Conservation (phyloP, 1,140 invertebrate species). For the Reticulitermes speratus region DNA sequence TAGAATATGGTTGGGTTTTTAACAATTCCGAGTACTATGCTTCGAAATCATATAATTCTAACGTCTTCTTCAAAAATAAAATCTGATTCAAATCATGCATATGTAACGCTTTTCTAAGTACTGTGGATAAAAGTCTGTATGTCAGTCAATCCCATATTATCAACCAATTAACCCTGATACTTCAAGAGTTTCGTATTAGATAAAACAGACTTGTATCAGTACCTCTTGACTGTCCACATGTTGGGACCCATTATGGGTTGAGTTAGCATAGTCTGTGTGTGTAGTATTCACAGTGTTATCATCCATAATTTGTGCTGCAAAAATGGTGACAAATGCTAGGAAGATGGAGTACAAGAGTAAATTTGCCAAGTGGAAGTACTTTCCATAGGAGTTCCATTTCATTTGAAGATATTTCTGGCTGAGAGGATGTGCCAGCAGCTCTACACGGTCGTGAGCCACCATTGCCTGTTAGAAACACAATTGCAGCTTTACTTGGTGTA, state of each 20-base stretch:
- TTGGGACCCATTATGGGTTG: not conserved
- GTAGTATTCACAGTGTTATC: not conserved
- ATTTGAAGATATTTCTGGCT: constrained; percentile 83
- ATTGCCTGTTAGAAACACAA: constrained; percentile 60
- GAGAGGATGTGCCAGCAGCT: constrained; percentile 75
- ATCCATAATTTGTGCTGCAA: constrained; percentile 62
- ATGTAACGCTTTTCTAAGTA: too few relatives aligned
- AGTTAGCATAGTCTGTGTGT: not conserved
- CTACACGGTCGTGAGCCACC: constrained; percentile 75
- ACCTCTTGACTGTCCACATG: not conserved
- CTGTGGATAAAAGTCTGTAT: too few relatives aligned
- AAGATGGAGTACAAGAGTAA: constrained; percentile 74
- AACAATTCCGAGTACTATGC: too few relatives aligned
- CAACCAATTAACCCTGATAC: too few relatives aligned
- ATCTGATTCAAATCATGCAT: too few relatives aligned
- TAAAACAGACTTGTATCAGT: not conserved
- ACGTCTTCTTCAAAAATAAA: too few relatives aligned
- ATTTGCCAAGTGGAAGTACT: constrained; percentile 78
- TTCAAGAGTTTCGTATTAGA: too few relatives aligned
- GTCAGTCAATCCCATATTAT: too few relatives aligned
- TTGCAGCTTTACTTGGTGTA: not conserved
- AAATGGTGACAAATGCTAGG: constrained; percentile 70
- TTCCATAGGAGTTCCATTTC: constrained; percentile 86
- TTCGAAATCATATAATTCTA: too few relatives aligned
- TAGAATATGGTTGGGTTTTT: too few relatives aligned